Base-by-base conservation (phyloP, 1,140 invertebrate genomes). In the Arion vulgaris region DNA sequence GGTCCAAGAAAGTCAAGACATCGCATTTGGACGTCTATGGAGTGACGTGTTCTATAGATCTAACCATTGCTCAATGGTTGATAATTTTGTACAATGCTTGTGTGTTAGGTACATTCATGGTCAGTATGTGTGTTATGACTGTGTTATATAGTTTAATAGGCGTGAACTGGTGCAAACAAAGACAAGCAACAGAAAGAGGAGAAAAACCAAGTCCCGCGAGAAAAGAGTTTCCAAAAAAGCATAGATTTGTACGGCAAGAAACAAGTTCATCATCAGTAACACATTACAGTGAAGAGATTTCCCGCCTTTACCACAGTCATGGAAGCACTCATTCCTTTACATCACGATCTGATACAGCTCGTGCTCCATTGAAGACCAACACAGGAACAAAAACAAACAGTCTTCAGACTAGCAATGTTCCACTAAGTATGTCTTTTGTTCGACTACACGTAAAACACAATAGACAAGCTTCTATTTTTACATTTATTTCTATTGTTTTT, bases 171-270 rank as follows among this genome's bases (percentile, higher is more conserved):
- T 69, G 62, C 15, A 73, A 57, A 19, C 80, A 81, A 34, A 72
- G 71, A 28, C 80, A 81, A 36, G 80, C 80, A 1, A 45, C 53
- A 45, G 68, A 74, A 36, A 72, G 80, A 32, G 80, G 80, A 32
- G 80, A 81, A 26, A 81, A 74, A 28, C 49, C 80, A 15, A 81
- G 80, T 34, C 69, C 80, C 34, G 71, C 71, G 15, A 74, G 57
- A 39, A 36, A 36, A 39, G 45, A 73, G n/a, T 81, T 81, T 49
- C 80, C 80, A 5, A 81, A 81, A 69, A 81, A 73, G 28, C 80
- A 81, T 28, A 62, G 69, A 39, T 81, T 81, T 57, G 80, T 81
- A 23, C 41, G 71, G 23, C 41, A 81, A 34, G 80, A 81, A 1
- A 74, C 71, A 28, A 81, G 49, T 38, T 26, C 80, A 11, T 81